These are phyloP conservation scores for Campopleginae sp. DNA, from an alignment of 2,888 invertebrate species.

Conservation along the genomic window DNA sequence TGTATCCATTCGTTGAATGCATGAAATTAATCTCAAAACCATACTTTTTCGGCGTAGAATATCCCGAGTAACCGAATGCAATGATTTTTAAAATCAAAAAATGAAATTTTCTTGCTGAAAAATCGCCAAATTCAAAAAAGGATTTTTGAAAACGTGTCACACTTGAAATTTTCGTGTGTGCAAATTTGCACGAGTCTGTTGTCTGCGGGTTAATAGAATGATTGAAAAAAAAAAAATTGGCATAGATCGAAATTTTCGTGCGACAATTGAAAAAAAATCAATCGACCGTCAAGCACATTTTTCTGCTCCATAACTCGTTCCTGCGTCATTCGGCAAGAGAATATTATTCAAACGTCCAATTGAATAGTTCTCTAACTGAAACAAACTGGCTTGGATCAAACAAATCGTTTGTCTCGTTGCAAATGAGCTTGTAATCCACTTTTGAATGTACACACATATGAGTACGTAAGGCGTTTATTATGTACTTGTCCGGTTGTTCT, in stretches of 20 bases:
- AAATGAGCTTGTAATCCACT: slow-evolving; percentile 16
- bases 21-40: too few species aligned
- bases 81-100: too few species aligned
- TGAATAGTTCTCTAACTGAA: not conserved
- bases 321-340: not conserved
- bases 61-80: too few species aligned
- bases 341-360: not conserved
- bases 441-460: slow-evolving; percentile 6
- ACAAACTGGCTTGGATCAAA: slow-evolving; percentile 4
- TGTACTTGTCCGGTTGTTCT: slow-evolving; percentile 56
- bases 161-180: too few species aligned
- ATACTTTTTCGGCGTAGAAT: too few species aligned
- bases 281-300: not conserved
- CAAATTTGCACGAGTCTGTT: too few species aligned
- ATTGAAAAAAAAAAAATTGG: too few species aligned
- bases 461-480: slow-evolving; percentile 32
- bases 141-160: too few species aligned
- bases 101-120: too few species aligned
- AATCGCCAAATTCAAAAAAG: too few species aligned
- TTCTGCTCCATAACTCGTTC: not conserved
- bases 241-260: not conserved
- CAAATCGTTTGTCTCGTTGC: slow-evolving; percentile 7
- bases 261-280: not conserved
- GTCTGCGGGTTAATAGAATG: too few species aligned
- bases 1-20: too few species aligned